phyloP scores from a whole-genome alignment of 2,113 vertebrate genomes.

The Cardinalis cardinalis region DNA sequence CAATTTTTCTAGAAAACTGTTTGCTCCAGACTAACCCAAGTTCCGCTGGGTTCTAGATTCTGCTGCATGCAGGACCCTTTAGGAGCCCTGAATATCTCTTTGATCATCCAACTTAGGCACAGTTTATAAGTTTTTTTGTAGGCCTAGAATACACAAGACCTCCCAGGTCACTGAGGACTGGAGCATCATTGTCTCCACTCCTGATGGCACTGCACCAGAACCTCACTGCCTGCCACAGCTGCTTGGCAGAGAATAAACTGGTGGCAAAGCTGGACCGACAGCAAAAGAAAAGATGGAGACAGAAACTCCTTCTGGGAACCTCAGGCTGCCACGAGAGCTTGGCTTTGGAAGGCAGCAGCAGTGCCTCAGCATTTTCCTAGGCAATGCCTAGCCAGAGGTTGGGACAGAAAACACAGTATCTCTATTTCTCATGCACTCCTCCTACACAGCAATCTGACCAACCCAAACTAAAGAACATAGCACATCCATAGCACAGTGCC shows the following conservation, averaged over 20 bases:
- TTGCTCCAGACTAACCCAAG: neutral
- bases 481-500: neutral
- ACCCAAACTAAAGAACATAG: neutral
- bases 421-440: neutral
- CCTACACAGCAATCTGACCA: neutral
- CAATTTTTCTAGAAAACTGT: neutral
- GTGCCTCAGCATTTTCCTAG: neutral
- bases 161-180: accelerated
- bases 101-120: neutral
- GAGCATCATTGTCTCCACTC: neutral
- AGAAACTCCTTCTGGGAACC: neutral
- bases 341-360: neutral
- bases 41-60: neutral
- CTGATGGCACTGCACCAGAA: neutral
- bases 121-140: neutral
- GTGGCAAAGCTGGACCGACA: neutral
- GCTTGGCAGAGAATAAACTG: neutral
- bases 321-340: neutral
- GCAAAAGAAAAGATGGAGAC: neutral
- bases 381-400: neutral
- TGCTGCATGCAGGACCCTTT: neutral
- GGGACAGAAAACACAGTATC: neutral
- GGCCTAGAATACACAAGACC: neutral
- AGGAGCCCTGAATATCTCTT: neutral
- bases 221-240: neutral